Conservation (phyloP, 1,140 invertebrate species). For the Heterodera carotae region DNA sequence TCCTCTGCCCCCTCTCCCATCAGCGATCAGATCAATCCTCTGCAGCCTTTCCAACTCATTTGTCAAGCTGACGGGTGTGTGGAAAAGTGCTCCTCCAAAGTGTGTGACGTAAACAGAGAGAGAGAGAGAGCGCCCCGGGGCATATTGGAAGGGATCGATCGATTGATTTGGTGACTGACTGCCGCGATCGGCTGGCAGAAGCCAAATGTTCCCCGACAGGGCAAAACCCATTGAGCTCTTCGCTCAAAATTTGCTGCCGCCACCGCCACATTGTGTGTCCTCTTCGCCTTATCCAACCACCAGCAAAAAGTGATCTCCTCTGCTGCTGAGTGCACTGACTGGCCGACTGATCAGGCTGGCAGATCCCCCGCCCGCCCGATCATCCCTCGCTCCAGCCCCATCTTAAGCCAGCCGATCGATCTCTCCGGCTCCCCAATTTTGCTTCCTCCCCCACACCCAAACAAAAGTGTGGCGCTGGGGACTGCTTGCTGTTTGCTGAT, state of each 20-base stretch:
- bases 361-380: background rate
- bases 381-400: too few species aligned
- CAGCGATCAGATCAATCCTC: conserved; percentile 30
- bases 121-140: too few species aligned
- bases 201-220: conserved; percentile 1
- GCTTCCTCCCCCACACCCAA: background rate
- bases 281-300: background rate
- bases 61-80: background rate
- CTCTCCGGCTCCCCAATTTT: background rate
- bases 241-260: background rate
- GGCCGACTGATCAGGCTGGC: background rate
- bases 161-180: background rate
- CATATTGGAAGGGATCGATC: background rate
- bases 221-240: background rate
- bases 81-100: background rate
- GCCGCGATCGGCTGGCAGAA: background rate
- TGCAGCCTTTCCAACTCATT: conserved; percentile 18
- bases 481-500: background rate
- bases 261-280: background rate
- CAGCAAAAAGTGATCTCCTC: background rate
- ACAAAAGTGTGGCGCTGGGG: background rate
- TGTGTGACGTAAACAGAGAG: conserved; percentile 2
- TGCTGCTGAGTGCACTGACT: background rate
- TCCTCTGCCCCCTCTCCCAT: background rate
- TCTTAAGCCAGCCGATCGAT: background rate